Conservation (phyloP, 2,797 vertebrate genomes). For the Enteromius radiatus region DNA sequence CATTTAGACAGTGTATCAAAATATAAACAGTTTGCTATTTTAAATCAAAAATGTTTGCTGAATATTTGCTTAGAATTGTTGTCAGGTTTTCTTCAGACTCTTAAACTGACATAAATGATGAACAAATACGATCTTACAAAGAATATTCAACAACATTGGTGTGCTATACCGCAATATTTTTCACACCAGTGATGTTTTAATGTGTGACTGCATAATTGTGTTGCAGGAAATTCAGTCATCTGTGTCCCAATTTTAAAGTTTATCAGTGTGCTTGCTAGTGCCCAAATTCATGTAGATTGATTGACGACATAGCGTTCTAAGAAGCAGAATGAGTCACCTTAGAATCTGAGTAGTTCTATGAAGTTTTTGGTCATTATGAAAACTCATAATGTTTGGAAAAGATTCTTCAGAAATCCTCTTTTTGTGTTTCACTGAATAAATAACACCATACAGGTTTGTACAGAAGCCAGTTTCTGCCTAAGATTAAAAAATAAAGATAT, state of each 20-base stretch:
- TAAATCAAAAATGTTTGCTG: not conserved
- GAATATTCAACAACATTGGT: not conserved
- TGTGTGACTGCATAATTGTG: not conserved
- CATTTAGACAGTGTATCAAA: not conserved
- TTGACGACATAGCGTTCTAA: not conserved
- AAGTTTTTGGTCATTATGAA: not conserved
- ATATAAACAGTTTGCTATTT: not conserved
- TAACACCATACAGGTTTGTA: not conserved
- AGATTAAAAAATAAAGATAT: not conserved
- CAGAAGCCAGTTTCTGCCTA: not conserved
- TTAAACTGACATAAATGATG: not conserved
- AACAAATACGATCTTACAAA: not conserved
- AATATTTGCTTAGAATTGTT: not conserved
- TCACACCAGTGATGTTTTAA: not conserved
- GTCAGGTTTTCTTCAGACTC: not conserved
- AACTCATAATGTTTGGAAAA: not conserved
- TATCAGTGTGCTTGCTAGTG: not conserved
- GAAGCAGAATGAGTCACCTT: not conserved
- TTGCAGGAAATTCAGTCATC: conserved; percentile 13
- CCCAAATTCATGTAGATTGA: not conserved
- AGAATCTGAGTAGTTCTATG: not conserved
- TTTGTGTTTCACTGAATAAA: not conserved
- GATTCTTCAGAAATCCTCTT: too few species aligned
- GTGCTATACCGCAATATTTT: not conserved
- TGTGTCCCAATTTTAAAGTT: not conserved